Evolutionary conservation across 2,888 invertebrate species (phyloP).

Genomic region (Volucella inanis): DNA sequence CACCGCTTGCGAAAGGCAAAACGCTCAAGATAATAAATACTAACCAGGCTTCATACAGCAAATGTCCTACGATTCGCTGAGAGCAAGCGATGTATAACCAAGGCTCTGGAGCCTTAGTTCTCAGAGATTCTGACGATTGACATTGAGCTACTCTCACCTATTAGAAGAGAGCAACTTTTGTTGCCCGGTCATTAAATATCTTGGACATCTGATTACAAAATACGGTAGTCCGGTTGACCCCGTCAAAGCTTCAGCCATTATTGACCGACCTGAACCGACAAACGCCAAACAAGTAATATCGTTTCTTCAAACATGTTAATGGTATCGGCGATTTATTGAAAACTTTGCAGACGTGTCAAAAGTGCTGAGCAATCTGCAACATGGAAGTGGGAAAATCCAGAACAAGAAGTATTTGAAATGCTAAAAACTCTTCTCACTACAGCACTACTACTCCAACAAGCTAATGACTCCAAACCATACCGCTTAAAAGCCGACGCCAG

Average conservation of each 20-base stretch:
- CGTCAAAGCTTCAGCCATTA: too few species aligned
- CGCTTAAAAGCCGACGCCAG: slow-evolving; percentile 77
- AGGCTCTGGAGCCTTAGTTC: background rate
- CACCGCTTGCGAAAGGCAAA: background rate
- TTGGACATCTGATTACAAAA: too few species aligned
- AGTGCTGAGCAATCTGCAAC: slow-evolving; percentile 75
- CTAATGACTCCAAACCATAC: slow-evolving; percentile 75
- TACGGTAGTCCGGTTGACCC: too few species aligned
- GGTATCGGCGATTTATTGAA: too few species aligned
- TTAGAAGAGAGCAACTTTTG: slow-evolving; percentile 61
- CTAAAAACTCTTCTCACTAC: slow-evolving; percentile 71
- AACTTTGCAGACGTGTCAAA: slow-evolving; percentile 76
- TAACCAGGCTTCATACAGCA: background rate
- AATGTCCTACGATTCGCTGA: background rate
- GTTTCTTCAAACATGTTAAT: too few species aligned
- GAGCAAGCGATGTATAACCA: background rate
- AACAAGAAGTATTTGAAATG: slow-evolving; percentile 68
- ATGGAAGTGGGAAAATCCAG: slow-evolving; percentile 75
- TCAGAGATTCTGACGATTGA: slow-evolving; percentile 3
- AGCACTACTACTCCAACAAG: slow-evolving; percentile 76
- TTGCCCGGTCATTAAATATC: too few species aligned
- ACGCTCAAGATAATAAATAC: background rate
- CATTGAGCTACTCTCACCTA: slow-evolving; percentile 74
- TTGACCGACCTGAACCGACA: too few species aligned
- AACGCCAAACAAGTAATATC: too few species aligned